phyloP scores from a whole-genome alignment of 1,140 invertebrate species.

The Cydia pomonella region DNA sequence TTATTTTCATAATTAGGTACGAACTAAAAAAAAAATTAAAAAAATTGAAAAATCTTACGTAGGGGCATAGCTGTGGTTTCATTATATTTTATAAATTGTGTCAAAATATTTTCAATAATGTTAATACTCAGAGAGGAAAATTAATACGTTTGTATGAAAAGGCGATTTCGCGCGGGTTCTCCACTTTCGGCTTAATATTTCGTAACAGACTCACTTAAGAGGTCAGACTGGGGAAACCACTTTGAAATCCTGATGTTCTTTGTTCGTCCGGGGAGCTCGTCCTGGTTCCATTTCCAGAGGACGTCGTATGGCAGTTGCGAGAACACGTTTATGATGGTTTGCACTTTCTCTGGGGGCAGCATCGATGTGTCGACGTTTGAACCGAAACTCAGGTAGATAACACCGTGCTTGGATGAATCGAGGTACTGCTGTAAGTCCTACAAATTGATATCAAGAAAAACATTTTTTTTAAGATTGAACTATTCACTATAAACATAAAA shows the following conservation, averaged over 20 bases:
- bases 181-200: too few relatives aligned
- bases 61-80: too few relatives aligned
- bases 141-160: too few relatives aligned
- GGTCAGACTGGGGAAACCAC: slow-evolving; percentile 80
- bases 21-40: too few relatives aligned
- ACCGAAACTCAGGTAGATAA: slow-evolving; percentile 80
- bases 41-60: too few relatives aligned
- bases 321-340: slow-evolving; percentile 71
- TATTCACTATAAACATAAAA: too few relatives aligned
- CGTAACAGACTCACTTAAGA: slow-evolving; percentile 63
- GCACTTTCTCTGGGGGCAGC: slow-evolving; percentile 59
- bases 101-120: too few relatives aligned
- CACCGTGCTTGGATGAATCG: slow-evolving; percentile 54
- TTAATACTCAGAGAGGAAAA: too few relatives aligned
- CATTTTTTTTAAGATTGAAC: too few relatives aligned
- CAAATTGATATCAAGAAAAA: slow-evolving; percentile 34
- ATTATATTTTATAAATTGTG: too few relatives aligned
- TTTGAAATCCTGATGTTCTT: slow-evolving; percentile 65
- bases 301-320: slow-evolving; percentile 71
- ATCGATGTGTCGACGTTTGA: slow-evolving; percentile 69
- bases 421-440: slow-evolving; percentile 51
- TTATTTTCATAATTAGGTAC: too few relatives aligned
- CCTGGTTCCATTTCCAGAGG: slow-evolving; percentile 79
- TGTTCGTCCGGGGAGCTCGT: slow-evolving; percentile 45
- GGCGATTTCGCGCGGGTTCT: too few relatives aligned